Evolutionary conservation across 1,140 invertebrate species (phyloP).

Genomic region (Callitettix versicolor): DNA sequence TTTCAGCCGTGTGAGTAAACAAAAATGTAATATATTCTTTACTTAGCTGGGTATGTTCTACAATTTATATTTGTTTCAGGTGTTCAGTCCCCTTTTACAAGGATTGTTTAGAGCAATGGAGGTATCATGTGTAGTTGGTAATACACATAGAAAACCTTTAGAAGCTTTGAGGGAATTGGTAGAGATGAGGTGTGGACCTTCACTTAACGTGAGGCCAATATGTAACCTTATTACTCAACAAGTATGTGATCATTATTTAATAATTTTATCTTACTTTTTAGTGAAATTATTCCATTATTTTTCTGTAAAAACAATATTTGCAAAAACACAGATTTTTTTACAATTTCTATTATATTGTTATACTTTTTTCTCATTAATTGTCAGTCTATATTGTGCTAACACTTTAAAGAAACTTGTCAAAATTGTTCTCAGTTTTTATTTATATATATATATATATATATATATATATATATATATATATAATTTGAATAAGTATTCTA

Average conservation of each 20-base stretch:
- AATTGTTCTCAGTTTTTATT: no score
- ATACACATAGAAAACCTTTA: slow-evolving; percentile 57
- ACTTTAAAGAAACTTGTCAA: no score
- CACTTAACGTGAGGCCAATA: slow-evolving; percentile 52
- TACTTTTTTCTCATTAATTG: not conserved
- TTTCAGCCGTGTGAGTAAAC: no score
- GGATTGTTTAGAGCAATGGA: slow-evolving; percentile 56
- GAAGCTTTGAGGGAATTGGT: slow-evolving; percentile 54
- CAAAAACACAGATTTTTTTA: not conserved
- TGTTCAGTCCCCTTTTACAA: slow-evolving; percentile 62
- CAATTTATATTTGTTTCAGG: slow-evolving; percentile 36
- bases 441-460: no score
- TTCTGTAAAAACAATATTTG: not conserved
- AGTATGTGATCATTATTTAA: no score
- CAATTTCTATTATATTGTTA: not conserved
- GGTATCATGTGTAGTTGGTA: slow-evolving; percentile 54
- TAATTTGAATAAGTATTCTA: no score
- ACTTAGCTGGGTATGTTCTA: no score
- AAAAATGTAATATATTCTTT: no score
- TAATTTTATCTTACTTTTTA: not conserved
- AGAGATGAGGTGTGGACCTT: slow-evolving; percentile 49
- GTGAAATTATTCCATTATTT: not conserved
- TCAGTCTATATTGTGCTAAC: no score
- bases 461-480: no score
- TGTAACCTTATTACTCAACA: slow-evolving; percentile 59